Base-by-base conservation (phyloP, 2,797 vertebrate genomes). In the Chaenodraco wilsoni region DNA sequence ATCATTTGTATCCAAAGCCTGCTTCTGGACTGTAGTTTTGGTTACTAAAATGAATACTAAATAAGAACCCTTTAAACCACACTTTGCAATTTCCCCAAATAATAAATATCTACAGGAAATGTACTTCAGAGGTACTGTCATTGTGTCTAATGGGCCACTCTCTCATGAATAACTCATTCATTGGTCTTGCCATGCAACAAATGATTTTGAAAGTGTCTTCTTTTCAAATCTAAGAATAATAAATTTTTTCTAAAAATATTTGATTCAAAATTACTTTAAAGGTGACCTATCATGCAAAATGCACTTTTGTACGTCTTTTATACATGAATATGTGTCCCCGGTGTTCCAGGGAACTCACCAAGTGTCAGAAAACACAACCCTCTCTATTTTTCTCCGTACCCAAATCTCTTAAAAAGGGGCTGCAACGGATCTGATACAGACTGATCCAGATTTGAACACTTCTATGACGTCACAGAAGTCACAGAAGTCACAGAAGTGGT, bases 31-130 rank as follows among this genome's bases (percentile, higher is more conserved):
- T 13, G n/a, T 48, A 27, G 27, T 74, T 64, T 78, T 41, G 15
- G n/a, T 9, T 50, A 70, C 59, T 55, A 49, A 66, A 77, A 58
- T 76, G 40, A 33, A 43, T 19, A 56, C 12, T 46, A 61, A 68
- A 52, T 13, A 52, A 76, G 9, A 64, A 52, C 5, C 17, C 59
- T 48, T 75, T 10, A 63, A 67, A 68, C 21, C 21, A 55, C n/a
- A 5, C 46, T n/a, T 43, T 60, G 17, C 46, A 66, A 57, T 76
- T 71, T 81, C 40, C 16, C 17, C 61, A 56, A 65, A 51, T 21
- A 72, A 54, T 72, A 61, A 60, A 43, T 51, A 56, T 27, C 17
- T 17, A 43, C 37, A 56, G 33, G n/a, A 76, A 76, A 76, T 55
- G 5, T 58, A 43, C n/a, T 43, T 14, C 43, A 33, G 1, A 5